phyloP scores from a whole-genome alignment of 1,140 invertebrate genomes.

The Neodiprion pinetum region DNA sequence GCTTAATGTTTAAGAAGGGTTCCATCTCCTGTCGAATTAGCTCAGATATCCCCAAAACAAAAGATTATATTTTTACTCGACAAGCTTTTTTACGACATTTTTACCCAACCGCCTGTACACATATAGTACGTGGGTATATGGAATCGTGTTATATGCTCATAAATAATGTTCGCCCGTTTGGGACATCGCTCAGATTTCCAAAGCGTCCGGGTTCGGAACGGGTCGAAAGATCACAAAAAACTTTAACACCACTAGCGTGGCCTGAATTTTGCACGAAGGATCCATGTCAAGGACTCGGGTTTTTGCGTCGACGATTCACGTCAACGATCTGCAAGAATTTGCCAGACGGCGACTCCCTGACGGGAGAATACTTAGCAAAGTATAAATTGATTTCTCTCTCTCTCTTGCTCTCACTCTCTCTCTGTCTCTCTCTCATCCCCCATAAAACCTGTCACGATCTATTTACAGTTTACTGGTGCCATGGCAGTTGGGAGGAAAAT shows the following conservation, averaged over 20 bases:
- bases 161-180: no score
- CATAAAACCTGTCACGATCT: not conserved
- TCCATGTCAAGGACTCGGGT: no score
- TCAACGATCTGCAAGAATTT: not conserved
- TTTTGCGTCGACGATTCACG: no score
- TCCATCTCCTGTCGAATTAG: not conserved
- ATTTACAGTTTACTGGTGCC: slow-evolving; percentile 69
- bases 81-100: no score
- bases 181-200: not conserved
- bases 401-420: not conserved
- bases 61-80: no score
- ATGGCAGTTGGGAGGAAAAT: slow-evolving; percentile 73
- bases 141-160: no score
- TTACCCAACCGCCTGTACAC: no score
- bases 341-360: not conserved
- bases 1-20: not conserved
- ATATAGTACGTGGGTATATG: no score
- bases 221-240: not conserved
- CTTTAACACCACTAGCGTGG: not conserved
- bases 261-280: no score
- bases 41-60: not conserved
- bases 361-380: not conserved
- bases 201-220: not conserved
- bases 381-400: not conserved
- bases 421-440: not conserved